Evolutionary conservation across 1,140 invertebrate genomes (phyloP).

Genomic region (Dendroctonus ponderosae): DNA sequence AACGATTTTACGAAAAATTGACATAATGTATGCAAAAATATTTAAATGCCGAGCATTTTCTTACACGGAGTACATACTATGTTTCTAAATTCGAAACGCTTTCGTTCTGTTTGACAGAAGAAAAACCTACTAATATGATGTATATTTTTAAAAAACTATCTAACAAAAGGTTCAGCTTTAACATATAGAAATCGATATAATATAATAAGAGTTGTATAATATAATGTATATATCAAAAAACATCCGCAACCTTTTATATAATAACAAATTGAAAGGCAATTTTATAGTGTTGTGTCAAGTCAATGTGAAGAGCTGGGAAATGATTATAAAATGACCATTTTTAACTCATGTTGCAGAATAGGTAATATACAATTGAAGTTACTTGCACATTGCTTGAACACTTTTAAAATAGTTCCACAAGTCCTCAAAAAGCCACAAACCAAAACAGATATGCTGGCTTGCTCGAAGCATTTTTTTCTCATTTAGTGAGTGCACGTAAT

Average conservation of each 20-base stretch:
- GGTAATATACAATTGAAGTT: no score
- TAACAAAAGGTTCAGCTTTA: slow-evolving; percentile 26
- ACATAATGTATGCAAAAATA: neutral
- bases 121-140: slow-evolving; percentile 10
- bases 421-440: no score
- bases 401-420: no score
- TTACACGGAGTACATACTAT: neutral
- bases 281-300: neutral
- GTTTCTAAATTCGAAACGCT: neutral
- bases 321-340: no score
- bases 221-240: slow-evolving; percentile 39
- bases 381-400: no score
- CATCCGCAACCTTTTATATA: slow-evolving; percentile 41
- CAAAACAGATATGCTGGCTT: no score
- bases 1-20: neutral
- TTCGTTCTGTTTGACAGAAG: neutral
- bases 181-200: slow-evolving; percentile 14
- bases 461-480: no score
- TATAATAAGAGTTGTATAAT: slow-evolving; percentile 29
- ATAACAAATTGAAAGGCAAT: slow-evolving; percentile 27
- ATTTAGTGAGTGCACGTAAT: no score
- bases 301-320: no score
- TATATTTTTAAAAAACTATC: slow-evolving; percentile 27
- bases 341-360: no score
- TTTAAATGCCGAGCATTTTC: slow-evolving; percentile 2